phyloP scores from a whole-genome alignment of 35 echinoderm and acorn worm species.

The Apostichopus parvimensis region DNA sequence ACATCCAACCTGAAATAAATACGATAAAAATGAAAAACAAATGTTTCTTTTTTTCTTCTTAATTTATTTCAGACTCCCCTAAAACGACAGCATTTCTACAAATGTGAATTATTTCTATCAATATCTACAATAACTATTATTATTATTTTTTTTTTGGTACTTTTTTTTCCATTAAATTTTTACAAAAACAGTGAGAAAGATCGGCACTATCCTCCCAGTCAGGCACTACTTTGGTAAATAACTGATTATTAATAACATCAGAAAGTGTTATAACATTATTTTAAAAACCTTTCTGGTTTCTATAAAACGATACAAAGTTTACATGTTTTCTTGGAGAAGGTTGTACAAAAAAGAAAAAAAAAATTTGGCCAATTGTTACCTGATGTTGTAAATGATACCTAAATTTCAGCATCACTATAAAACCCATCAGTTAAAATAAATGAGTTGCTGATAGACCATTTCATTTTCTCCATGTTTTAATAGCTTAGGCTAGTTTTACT shows the following conservation, averaged over 20 bases:
- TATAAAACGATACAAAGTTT: neutral
- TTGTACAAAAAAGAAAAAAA: neutral
- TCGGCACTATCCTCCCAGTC: constrained; percentile 11
- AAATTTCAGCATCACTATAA: neutral
- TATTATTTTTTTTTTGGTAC: neutral
- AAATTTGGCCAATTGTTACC: neutral
- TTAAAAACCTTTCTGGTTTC: neutral
- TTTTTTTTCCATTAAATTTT: neutral
- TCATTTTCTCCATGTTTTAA: neutral
- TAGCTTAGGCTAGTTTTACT: neutral
- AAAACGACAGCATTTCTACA: constrained; percentile 4
- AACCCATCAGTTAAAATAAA: neutral
- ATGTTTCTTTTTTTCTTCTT: neutral
- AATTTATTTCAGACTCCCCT: constrained; percentile 37
- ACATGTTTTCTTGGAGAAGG: neutral
- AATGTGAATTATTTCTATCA: constrained; percentile 16
- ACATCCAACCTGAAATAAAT: no score
- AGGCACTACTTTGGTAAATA: constrained; percentile 50
- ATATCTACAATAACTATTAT: constrained; percentile 36
- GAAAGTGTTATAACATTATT: neutral
- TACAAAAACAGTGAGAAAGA: constrained; percentile 2
- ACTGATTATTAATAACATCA: neutral
- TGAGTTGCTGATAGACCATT: neutral
- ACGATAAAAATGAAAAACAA: no score
- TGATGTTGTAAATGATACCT: neutral